These are phyloP conservation scores for Phalanger gymnotis DNA, from an alignment of 2,797 vertebrate species.

Conservation along the genomic window DNA sequence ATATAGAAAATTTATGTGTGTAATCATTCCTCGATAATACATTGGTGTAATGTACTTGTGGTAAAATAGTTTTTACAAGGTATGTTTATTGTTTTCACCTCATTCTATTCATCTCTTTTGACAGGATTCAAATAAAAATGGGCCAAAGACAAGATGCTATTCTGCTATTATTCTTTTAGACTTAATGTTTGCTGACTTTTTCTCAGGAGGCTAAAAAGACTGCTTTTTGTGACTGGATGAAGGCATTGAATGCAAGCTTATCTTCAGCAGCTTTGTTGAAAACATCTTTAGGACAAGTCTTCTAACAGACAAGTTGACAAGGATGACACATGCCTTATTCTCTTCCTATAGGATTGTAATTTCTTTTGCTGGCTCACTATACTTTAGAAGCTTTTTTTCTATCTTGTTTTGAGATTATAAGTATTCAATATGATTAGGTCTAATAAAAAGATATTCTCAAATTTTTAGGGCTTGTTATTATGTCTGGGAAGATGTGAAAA, in stretches of 20 bases:
- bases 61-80: conserved; percentile 10
- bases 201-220: neutral
- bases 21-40: neutral
- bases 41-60: neutral
- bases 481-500: neutral
- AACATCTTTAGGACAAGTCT: neutral
- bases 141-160: neutral
- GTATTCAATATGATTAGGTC: neutral
- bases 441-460: neutral
- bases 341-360: neutral
- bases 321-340: neutral
- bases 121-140: neutral
- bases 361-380: neutral
- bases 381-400: neutral
- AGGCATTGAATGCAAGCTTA: neutral
- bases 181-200: neutral
- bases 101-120: neutral
- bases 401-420: neutral
- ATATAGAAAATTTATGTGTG: neutral
- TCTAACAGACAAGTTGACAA: neutral
- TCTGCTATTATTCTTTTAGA: neutral
- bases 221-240: neutral
- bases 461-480: neutral
- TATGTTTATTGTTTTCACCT: conserved; percentile 31
- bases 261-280: neutral